Base-by-base conservation (phyloP, 2,888 invertebrate genomes). In the Sepiola atlantica region DNA sequence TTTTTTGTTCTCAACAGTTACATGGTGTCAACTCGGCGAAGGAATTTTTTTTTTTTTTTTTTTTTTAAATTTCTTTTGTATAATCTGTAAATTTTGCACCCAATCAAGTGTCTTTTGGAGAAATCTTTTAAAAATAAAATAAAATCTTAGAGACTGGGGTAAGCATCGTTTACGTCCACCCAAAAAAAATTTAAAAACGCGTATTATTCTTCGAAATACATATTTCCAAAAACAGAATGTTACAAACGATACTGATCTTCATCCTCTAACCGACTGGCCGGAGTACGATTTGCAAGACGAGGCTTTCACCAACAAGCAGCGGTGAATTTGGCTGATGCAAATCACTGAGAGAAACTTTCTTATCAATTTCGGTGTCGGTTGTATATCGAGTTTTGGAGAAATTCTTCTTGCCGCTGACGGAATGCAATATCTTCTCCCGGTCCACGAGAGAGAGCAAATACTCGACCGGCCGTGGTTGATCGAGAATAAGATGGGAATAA, bases 371-470 rank as follows among this genome's bases (percentile, higher is more conserved):
- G 92, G 97, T 96, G 95, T 97, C 97, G 10, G 96, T 96, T 54
- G 96, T 97, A 95, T 97, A 97, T 35, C 97, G 96, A 61, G 97
- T 97, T 95, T 97, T 97, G 20, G 97, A 97, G 96, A 97, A 97
- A 94, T 97, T 97, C 95, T 97, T 97, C 95, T 97, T 97, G 10
- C 97, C 97, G 92, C 96, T 96, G 35, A 97, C 96, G 28, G 97
- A 96, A 94, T 97, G 96, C 28, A 97, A 94, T n/a, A 97, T 96
- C 95, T 97, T 96, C 93, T 96, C 96, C 35, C 97, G 96, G 90
- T 97, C 97, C 12, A 97, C 97, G 55, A 97, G 95, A 28, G 97
- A 97, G 91, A 97, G 96, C 93, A 96, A 95, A 95, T 96, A 97
- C 95, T 97, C 97, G 77, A 97, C 96, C 12, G 97, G 96, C 54